phyloP scores from a whole-genome alignment of 2,797 vertebrate genomes.

The Neomorphus geoffroyi region DNA sequence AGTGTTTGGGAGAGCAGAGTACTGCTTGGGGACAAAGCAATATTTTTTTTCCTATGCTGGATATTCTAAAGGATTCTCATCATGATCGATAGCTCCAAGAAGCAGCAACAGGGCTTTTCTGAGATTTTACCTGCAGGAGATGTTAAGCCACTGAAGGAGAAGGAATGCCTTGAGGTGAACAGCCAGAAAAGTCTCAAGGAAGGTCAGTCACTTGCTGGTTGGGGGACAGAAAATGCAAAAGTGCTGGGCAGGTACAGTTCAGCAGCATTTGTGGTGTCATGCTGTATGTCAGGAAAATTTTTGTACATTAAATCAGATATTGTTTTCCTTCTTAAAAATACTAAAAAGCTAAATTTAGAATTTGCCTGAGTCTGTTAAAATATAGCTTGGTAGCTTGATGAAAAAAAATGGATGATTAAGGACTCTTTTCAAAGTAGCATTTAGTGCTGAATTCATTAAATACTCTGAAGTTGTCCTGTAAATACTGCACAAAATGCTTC shows the following conservation, averaged over 20 bases:
- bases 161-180: conserved; percentile 80
- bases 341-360: background rate
- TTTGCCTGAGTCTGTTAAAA: background rate
- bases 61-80: conserved; percentile 70
- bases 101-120: conserved; percentile 78
- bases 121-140: conserved; percentile 77
- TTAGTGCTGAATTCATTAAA: background rate
- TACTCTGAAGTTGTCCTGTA: background rate
- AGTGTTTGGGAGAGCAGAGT: background rate
- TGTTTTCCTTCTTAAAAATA: background rate
- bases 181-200: conserved; percentile 83
- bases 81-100: conserved; percentile 85
- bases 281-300: background rate
- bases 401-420: background rate
- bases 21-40: background rate
- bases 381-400: background rate
- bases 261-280: background rate
- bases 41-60: conserved; percentile 19
- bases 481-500: background rate
- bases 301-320: background rate
- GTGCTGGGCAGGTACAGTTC: background rate
- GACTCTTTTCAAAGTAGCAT: background rate
- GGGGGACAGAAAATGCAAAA: background rate
- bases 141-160: conserved; percentile 76
- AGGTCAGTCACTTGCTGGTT: conserved; percentile 75